Conservation (phyloP, 2,888 invertebrate genomes). For the Dynastes grantii region DNA sequence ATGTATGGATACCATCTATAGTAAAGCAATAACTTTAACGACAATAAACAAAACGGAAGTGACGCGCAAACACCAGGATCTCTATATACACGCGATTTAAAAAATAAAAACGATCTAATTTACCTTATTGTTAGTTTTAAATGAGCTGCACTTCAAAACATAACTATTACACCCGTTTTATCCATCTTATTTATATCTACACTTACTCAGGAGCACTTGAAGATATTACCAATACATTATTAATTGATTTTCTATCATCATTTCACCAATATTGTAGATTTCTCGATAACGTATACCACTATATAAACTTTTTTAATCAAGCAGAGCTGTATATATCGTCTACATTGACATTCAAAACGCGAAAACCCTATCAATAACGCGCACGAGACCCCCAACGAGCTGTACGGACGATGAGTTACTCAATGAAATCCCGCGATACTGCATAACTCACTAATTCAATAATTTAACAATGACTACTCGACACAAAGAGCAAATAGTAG, state of each 20-base stretch:
- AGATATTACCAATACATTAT: background rate
- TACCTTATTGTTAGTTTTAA: too few relatives aligned
- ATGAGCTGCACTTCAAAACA: too few relatives aligned
- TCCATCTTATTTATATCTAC: too few relatives aligned
- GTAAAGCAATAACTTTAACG: too few relatives aligned
- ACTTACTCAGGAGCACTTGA: background rate
- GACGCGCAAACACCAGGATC: background rate
- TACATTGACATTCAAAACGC: background rate
- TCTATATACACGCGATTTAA: background rate
- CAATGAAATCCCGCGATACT: background rate
- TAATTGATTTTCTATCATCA: background rate
- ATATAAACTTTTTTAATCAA: too few relatives aligned
- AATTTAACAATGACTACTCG: background rate
- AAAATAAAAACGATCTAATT: background rate
- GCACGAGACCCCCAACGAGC: background rate
- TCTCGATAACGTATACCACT: background rate
- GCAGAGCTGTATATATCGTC: too few relatives aligned
- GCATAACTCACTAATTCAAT: background rate
- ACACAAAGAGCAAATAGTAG: background rate
- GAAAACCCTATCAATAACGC: conserved; percentile 21
- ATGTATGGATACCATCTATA: too few relatives aligned
- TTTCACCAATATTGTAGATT: background rate
- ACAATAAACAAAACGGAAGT: background rate
- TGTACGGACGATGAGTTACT: background rate
- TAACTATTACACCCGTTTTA: too few relatives aligned